Evolutionary conservation across 2,797 vertebrate genomes (phyloP).

Genomic region (Pseudochaenichthys georgianus): DNA sequence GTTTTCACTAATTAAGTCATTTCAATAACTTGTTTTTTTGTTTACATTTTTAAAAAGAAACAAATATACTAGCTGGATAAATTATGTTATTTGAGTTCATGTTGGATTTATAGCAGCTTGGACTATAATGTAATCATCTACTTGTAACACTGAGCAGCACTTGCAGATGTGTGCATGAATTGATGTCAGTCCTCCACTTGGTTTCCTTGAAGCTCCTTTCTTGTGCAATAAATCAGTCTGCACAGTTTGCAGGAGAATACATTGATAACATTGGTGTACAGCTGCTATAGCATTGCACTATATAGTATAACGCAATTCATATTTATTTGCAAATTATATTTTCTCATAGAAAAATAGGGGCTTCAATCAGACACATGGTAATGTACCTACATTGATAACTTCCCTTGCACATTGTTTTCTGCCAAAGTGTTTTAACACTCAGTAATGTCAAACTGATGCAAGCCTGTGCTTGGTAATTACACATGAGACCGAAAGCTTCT

Average conservation of each 20-base stretch:
- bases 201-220: too few species aligned
- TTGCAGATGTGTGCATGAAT: slow-evolving; percentile 29
- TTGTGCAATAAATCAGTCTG: slow-evolving; percentile 28
- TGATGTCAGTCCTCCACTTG: not conserved
- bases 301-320: slow-evolving; percentile 6
- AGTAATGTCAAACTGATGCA: slow-evolving; percentile 27
- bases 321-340: slow-evolving; percentile 16
- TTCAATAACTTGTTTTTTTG: not conserved
- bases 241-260: slow-evolving; percentile 36
- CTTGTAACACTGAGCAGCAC: slow-evolving; percentile 6
- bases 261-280: slow-evolving; percentile 13
- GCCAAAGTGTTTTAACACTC: slow-evolving; percentile 27
- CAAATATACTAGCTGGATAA: not conserved
- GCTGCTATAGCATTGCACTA: slow-evolving; percentile 3
- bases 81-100: not conserved
- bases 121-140: not conserved
- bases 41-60: not conserved
- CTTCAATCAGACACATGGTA: slow-evolving; percentile 12
- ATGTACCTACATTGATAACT: not conserved
- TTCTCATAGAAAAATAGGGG: slow-evolving; percentile 2
- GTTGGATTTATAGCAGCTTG: not conserved
- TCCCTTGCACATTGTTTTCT: slow-evolving; percentile 12
- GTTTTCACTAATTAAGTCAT: slow-evolving; percentile 2
- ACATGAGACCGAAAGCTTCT: slow-evolving; percentile 26
- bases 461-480: slow-evolving; percentile 15